Base-by-base conservation (phyloP, 1,140 invertebrate genomes). In the Drosophila fuyamai region DNA sequence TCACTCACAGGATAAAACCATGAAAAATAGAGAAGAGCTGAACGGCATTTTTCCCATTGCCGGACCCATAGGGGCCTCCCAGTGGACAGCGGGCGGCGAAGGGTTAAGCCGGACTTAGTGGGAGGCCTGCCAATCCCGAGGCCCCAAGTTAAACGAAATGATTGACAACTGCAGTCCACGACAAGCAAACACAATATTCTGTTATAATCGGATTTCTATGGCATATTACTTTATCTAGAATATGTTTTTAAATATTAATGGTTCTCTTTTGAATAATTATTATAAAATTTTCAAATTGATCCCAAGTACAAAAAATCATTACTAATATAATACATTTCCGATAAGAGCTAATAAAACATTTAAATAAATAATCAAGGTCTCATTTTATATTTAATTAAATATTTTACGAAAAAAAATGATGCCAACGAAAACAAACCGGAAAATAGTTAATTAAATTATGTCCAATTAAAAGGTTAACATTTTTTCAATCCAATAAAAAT, bases 111-210 rank as follows among this genome's bases (percentile, higher is more conserved):
- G 61, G 65, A 35, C 46, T 67, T 67, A 27, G 36, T 27, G 27
- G 46, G 27, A 50, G 60, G 62, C 47, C 47, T 12, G n/a, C 32
- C 18, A 36, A 13, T 29, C 10, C 36, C 16, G 27, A 53, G n/a
- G 29, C n/a, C 14, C 29, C 73, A 41, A 18, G 55, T 40, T 27
- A 14, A 40, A 18, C 44, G 7, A 50, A 61, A 62, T 74, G 71
- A 80, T 80, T 80, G 78, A 80, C 70, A 79, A 75, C 51, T 61
- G 59, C 41, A 65, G 32, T 48, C 16, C 16, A 27, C 29, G 54
- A 35, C 12, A 29, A 16, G 29, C 55, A 55, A 56, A 41, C 9
- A 38, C 13, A 54, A 13, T 32, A 5, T 9, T 4, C 14, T n/a
- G 1, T 65, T 65, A 13, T 13, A 14, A 13, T 27, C 4, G 4